phyloP scores from a whole-genome alignment of 2,797 vertebrate species.

The Sciaenops ocellatus region DNA sequence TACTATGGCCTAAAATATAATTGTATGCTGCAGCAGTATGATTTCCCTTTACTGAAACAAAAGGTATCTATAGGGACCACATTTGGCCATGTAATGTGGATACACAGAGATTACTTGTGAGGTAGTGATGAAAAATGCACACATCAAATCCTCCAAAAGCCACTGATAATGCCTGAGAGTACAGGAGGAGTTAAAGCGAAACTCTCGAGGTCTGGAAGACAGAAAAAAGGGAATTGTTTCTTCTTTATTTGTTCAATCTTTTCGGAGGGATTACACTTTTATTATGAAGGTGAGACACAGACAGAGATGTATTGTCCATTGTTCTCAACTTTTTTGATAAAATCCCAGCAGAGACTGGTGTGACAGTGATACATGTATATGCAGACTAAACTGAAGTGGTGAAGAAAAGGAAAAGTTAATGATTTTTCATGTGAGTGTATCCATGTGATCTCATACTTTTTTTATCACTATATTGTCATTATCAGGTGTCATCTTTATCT shows the following conservation, averaged over 20 bases:
- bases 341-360: neutral
- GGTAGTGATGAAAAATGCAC: neutral
- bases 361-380: neutral
- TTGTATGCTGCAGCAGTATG: too few relatives aligned
- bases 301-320: neutral
- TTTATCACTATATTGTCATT: constrained; percentile 31
- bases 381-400: neutral
- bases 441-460: constrained; percentile 15
- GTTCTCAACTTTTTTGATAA: neutral
- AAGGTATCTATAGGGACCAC: too few relatives aligned
- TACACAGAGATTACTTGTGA: too few relatives aligned
- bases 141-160: neutral
- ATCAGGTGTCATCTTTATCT: constrained; percentile 20
- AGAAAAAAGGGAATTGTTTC: neutral
- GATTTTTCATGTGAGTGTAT: neutral
- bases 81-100: too few relatives aligned
- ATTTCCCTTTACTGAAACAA: too few relatives aligned
- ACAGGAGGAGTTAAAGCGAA: neutral
- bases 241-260: neutral
- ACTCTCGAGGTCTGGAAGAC: neutral
- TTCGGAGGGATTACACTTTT: neutral
- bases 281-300: neutral
- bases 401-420: neutral
- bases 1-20: too few relatives aligned
- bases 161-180: too few relatives aligned